Conservation (phyloP, 1,140 invertebrate species). For the Diploscapter pachys region DNA sequence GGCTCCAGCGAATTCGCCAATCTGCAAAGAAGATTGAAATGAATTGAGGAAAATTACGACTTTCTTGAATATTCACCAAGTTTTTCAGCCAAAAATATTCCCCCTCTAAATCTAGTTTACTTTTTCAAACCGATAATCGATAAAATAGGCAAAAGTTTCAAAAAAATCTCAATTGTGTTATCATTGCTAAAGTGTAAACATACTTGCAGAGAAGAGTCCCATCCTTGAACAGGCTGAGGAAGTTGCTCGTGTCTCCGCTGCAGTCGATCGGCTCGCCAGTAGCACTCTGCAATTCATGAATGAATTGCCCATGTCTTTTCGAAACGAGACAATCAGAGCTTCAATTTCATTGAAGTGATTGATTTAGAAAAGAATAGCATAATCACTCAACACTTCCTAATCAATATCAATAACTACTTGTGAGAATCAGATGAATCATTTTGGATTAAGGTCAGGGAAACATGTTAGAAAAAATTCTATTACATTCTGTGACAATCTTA, state of each 20-base stretch:
- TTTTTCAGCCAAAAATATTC: neutral
- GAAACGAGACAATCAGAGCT: too few species aligned
- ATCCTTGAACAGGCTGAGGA: constrained; percentile 45
- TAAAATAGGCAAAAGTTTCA: constrained; percentile 2
- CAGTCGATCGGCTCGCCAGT: constrained; percentile 38
- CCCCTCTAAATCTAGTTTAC: constrained; percentile 13
- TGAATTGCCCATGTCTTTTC: neutral
- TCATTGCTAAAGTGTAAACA: too few species aligned
- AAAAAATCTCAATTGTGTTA: too few species aligned
- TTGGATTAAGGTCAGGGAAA: neutral
- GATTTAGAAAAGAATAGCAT: too few species aligned
- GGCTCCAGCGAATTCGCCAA: constrained; percentile 47
- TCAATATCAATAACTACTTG: neutral
- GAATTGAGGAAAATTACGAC: too few species aligned
- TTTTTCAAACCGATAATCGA: constrained; percentile 4
- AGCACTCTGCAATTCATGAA: constrained; percentile 8
- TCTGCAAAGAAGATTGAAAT: constrained; percentile 30
- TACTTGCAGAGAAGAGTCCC: constrained; percentile 38
- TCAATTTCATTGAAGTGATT: too few species aligned
- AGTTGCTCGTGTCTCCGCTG: constrained; percentile 42
- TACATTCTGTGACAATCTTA: neutral
- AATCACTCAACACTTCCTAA: too few species aligned
- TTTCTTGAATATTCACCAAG: too few species aligned
- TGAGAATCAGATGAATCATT: neutral
- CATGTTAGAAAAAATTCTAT: neutral